Base-by-base conservation (phyloP, 2,113 vertebrate species). In the Ceyx margarethae region DNA sequence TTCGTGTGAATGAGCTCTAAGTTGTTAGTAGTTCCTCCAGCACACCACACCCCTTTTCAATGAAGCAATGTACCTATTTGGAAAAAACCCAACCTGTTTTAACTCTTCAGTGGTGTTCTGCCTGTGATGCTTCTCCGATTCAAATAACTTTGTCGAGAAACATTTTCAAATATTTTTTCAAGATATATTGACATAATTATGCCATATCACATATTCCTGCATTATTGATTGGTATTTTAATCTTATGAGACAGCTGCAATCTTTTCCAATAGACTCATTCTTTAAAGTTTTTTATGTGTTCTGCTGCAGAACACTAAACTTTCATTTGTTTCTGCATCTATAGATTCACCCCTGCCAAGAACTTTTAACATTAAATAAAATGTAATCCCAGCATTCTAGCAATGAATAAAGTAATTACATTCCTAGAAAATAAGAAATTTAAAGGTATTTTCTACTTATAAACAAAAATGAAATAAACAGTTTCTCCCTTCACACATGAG, bases 181-280 rank as follows among this genome's bases (percentile, higher is more conserved):
- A 78, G 5, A 3, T 40, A 2, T 53, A 25, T 72, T 68, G 28
- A 28, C 4, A 17, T 15, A 56, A 35, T 68, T 64, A 40, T 22
- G 15, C 17, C 7, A 6, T 71, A 35, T 43, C 8, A 26, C 14
- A 10, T n/a, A 42, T 45, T 88, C 40, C 42, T 75, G 25, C 7
- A 15, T 75, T 72, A 85, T 29, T 58, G 40, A 46, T 64, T 9
- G 6, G 8, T 28, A 43, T 56, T 96, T 97, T 85, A 82, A 83
- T 61, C 19, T 89, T 96, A 92, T 79, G 92, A 96, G 93, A 85
- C 87, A 92, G 84, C 66, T 93, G 77, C 69, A 92, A 66, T 65
- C 66, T 95, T 95, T 97, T 96, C 67, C 93, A 97, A 89, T 96
- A 92, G 96, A 90, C 17, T 93, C 94, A 72, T 48, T 85, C 80